Base-by-base conservation (phyloP, 2,888 invertebrate genomes). In the Netelia inedita region DNA sequence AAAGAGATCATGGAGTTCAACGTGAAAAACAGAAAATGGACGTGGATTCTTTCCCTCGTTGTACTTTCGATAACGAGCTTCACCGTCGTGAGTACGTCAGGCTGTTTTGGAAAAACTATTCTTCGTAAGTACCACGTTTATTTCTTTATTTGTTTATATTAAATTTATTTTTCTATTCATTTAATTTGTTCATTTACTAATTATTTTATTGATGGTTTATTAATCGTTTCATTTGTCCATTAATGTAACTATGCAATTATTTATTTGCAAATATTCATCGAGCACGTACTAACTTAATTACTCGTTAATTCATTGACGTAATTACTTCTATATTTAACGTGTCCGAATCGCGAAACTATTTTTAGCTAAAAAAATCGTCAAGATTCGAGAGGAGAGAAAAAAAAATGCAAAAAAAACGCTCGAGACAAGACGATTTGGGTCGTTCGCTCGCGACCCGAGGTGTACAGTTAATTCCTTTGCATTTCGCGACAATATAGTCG, bases 41-140 rank as follows among this genome's bases (percentile, higher is more conserved):
- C 53, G 46, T 65, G 46, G 21, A 35, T 61, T 19, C 28, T 74
- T 28, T 66, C 46, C 8, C 53, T 65, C 8, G 41, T 71, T 14
- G 21, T 72, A 46, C 14, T 84, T 57, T 73, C 53, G 14, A 16
- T 43, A n/a, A 88, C 91, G 87, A 89, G 91, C 91, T 92, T 83
- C 10, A 19, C 75, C 46, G 46, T 78, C 57, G 79, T 61, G 11
- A 91, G 91, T 85, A 87, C 90, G 88, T 86, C 88, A 8, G 88
- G 91, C 59, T 93, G 93, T 82, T 72, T 73, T 43, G 92, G 91
- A 82, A 92, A 91, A 86, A 91, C 92, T 46, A 83, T 92, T 73
- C 82, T 92, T 79, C 91, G 93, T 92, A 86, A 92, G 92, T 92
- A 91, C 65, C 16, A 16, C 19, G 6, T 57, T 19, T 16, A 46